Evolutionary conservation across 1,140 invertebrate species (phyloP).

Genomic region (Drosophila pseudoananassae): DNA sequence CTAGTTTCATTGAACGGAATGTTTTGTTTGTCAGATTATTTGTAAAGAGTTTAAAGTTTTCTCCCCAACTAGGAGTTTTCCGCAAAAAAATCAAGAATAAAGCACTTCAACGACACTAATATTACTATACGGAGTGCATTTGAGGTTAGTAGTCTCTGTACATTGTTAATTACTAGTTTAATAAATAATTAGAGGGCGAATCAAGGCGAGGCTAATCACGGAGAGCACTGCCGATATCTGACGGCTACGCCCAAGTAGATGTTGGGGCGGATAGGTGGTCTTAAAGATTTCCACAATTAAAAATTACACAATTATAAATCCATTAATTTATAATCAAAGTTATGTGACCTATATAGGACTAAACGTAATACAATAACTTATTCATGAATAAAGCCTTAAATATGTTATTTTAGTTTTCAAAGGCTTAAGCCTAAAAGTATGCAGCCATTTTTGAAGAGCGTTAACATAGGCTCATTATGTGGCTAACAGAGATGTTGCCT

Average conservation of each 20-base stretch:
- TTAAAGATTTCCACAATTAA: not conserved
- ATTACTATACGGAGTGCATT: not conserved
- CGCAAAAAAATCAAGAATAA: conserved; percentile 8
- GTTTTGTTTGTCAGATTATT: conserved; percentile 33
- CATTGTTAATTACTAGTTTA: conserved; percentile 24
- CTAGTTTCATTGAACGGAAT: conserved; percentile 20
- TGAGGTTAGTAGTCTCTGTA: conserved; percentile 8
- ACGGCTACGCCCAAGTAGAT: conserved; percentile 14
- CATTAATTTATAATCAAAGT: too few species aligned
- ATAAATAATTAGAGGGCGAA: conserved; percentile 27
- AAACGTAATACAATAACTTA: not conserved
- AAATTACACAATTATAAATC: not conserved
- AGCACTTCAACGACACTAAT: not conserved
- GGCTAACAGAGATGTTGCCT: conserved; percentile 4
- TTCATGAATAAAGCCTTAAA: not conserved
- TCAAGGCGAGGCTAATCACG: conserved; percentile 6
- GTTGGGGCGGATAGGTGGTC: not conserved
- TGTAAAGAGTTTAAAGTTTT: conserved; percentile 31
- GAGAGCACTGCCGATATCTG: conserved; percentile 5
- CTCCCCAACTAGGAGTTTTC: conserved; percentile 11
- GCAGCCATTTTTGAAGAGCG: not conserved
- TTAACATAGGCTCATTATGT: conserved; percentile 16
- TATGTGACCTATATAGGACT: not conserved
- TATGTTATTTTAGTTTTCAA: not conserved
- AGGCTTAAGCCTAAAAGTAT: conserved; percentile 22